Conservation (phyloP, 2,797 vertebrate species). For the Gobio occitaniae region DNA sequence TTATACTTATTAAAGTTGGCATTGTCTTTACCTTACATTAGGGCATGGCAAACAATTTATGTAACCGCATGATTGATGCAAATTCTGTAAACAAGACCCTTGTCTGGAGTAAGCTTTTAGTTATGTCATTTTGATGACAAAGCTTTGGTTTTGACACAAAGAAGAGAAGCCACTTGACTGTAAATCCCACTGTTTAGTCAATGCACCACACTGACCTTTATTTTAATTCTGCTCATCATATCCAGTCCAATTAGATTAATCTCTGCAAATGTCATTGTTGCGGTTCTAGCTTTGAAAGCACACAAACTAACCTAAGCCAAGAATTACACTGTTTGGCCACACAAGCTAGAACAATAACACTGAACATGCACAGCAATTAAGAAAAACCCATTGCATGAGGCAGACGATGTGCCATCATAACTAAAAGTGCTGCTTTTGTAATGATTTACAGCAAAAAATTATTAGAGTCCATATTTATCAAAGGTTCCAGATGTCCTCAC, state of each 20-base stretch:
- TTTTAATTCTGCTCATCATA: slow-evolving; percentile 29
- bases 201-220: not conserved
- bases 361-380: not conserved
- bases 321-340: not conserved
- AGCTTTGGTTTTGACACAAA: slow-evolving; percentile 22
- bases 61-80: not conserved
- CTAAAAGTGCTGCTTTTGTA: not conserved
- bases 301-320: not conserved
- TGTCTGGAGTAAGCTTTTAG: slow-evolving; percentile 11
- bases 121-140: slow-evolving; percentile 31
- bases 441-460: not conserved
- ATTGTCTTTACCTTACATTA: slow-evolving; percentile 5
- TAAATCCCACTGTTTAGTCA: slow-evolving; percentile 26
- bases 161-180: slow-evolving; percentile 20
- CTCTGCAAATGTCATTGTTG: slow-evolving; percentile 12
- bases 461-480: not conserved
- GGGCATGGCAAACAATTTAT: slow-evolving; percentile 2
- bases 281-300: not conserved
- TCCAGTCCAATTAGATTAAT: slow-evolving; percentile 19
- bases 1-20: not conserved
- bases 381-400: not conserved
- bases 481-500: not conserved
- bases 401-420: not conserved
- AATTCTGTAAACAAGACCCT: slow-evolving; percentile 17
- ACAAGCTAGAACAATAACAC: not conserved